These are phyloP conservation scores for Ethmia dodecea DNA, from an alignment of 2,888 invertebrate species.

Conservation along the genomic window DNA sequence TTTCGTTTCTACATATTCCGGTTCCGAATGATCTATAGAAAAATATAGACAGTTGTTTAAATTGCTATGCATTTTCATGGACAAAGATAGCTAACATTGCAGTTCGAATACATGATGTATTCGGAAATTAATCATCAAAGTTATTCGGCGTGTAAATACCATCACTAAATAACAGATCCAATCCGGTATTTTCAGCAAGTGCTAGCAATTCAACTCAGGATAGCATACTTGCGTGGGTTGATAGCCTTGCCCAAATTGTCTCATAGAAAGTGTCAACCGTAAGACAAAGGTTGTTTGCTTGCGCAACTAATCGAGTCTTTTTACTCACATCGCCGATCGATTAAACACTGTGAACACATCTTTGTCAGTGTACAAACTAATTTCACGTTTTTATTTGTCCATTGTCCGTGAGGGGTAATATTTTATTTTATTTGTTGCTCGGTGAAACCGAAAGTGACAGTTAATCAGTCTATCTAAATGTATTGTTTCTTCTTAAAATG, in stretches of 20 bases:
- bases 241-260: conserved; percentile 24
- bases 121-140: too few species aligned
- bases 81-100: too few species aligned
- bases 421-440: neutral
- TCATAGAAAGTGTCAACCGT: conserved; percentile 28
- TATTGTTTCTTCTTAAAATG: too few species aligned
- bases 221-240: conserved; percentile 21
- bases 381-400: conserved; percentile 11
- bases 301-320: conserved; percentile 22
- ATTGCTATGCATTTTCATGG: too few species aligned
- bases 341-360: neutral
- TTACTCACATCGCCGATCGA: conserved; percentile 18
- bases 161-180: too few species aligned
- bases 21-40: too few species aligned
- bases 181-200: too few species aligned
- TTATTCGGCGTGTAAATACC: too few species aligned
- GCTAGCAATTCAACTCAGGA: conserved; percentile 9
- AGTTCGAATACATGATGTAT: too few species aligned
- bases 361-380: neutral
- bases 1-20: too few species aligned
- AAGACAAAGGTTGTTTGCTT: conserved; percentile 13
- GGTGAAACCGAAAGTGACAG: neutral
- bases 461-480: too few species aligned
- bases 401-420: conserved; percentile 6
- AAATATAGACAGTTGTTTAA: too few species aligned